Percentiles rank a stretch among this genome's conserved stretches.
phyloP scores from a whole-genome alignment of 2,113 vertebrate genomes.

The Capreolus pygargus region DNA sequence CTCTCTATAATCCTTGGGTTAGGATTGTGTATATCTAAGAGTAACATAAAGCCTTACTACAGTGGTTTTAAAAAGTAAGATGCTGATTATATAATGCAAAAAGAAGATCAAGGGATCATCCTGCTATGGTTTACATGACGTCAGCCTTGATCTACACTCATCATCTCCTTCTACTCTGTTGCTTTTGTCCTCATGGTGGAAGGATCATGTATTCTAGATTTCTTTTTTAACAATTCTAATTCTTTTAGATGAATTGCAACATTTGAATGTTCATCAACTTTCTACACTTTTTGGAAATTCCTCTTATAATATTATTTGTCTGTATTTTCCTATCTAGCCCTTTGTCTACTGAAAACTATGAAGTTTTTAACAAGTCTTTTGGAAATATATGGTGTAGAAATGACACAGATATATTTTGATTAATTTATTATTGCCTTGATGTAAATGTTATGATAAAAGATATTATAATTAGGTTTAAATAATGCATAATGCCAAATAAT shows the following conservation, averaged over 20 bases:
- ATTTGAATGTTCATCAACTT: too few species aligned
- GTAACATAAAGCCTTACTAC: background rate
- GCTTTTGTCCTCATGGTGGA: background rate
- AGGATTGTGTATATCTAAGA: background rate
- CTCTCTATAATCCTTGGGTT: background rate
- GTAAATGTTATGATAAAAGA: background rate
- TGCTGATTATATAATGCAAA: background rate
- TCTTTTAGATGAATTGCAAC: background rate
- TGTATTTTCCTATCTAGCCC: background rate
- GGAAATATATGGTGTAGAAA: background rate
- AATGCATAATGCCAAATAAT: background rate
- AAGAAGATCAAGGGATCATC: background rate
- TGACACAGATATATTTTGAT: background rate
- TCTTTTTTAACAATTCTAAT: background rate
- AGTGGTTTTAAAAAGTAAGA: background rate
- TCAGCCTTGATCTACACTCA: background rate
- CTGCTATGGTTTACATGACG: background rate
- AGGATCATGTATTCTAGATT: background rate
- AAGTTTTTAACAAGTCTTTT: background rate
- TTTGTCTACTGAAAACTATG: background rate
- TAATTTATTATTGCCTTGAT: background rate
- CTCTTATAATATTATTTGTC: background rate
- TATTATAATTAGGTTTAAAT: background rate
- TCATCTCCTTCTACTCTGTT: background rate
- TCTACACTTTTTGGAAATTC: background rate